Percentiles rank a stretch among this genome's conserved stretches.
Conservation (phyloP, 2,888 invertebrate species). For the Gymnoscelis rufifasciata region DNA sequence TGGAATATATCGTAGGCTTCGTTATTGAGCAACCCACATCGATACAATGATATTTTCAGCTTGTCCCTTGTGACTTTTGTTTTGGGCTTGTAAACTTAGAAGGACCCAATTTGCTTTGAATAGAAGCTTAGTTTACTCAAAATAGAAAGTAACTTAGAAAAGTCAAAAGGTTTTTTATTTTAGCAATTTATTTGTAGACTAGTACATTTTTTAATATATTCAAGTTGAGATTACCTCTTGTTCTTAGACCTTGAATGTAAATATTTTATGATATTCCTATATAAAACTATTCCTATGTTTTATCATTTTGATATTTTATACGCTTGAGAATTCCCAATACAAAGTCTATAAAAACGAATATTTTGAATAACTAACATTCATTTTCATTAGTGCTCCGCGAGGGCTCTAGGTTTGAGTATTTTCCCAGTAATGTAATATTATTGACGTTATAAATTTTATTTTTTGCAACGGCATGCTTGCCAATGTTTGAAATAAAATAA, state of each 20-base stretch:
- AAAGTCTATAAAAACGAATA: conserved; percentile 8
- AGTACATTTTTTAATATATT: too few species aligned
- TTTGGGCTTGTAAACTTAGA: conserved; percentile 12
- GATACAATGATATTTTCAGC: conserved; percentile 29
- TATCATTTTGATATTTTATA: too few species aligned
- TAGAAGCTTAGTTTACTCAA: too few species aligned
- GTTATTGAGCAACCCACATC: conserved; percentile 23
- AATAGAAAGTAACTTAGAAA: too few species aligned
- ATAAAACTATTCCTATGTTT: too few species aligned
- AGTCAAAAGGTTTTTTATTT: too few species aligned
- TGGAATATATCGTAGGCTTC: conserved; percentile 49
- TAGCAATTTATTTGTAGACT: too few species aligned
- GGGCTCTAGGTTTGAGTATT: conserved; percentile 11
- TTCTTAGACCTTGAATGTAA: too few species aligned
- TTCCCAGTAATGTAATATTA: conserved; percentile 32
- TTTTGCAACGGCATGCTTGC: conserved; percentile 12
- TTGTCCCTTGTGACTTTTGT: conserved; percentile 18
- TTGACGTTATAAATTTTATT: conserved; percentile 31
- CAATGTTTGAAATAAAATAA: conserved; percentile 28
- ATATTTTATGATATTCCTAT: too few species aligned
- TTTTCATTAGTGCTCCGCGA: conserved; percentile 28
- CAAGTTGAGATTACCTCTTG: too few species aligned
- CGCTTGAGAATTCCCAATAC: too few species aligned
- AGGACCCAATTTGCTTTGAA: too few species aligned
- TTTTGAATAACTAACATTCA: conserved; percentile 21